A percentile compares a stretch with the other conserved stretches of the same genome.
Conservation (phyloP, 2,797 vertebrate species). For the Vespertilio murinus region DNA sequence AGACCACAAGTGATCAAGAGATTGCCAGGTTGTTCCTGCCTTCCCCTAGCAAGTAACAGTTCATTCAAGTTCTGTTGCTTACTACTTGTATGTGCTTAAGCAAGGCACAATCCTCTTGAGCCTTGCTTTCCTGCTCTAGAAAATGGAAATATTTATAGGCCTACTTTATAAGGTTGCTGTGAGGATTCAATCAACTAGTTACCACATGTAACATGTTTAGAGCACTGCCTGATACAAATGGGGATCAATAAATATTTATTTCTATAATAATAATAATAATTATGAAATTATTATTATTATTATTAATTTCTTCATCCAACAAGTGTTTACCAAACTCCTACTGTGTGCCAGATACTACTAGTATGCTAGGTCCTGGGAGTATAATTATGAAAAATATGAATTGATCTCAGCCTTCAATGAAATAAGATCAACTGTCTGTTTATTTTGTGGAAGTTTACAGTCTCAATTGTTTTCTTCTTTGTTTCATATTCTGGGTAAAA, state of each 20-base stretch:
- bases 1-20: conserved; percentile 13
- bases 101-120: background rate
- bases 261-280: background rate
- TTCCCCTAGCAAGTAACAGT: conserved; percentile 16
- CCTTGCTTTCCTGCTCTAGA: conserved; percentile 17
- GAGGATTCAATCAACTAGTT: conserved; percentile 21
- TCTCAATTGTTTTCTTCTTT: background rate
- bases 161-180: background rate
- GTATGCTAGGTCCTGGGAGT: background rate
- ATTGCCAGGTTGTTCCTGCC: background rate
- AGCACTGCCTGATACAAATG: background rate
- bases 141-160: background rate
- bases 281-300: background rate
- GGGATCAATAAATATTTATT: background rate
- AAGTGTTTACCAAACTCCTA: conserved; percentile 6
- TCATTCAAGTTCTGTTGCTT: conserved; percentile 28
- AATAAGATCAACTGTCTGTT: background rate
- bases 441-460: conserved; percentile 1
- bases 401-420: background rate
- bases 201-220: background rate
- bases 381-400: background rate
- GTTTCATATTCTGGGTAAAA: background rate
- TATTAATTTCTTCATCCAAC: conserved; percentile 42
- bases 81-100: background rate
- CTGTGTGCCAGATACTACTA: background rate